Base-by-base conservation (phyloP, 2,888 invertebrate genomes). In the Malachius bipustulatus region DNA sequence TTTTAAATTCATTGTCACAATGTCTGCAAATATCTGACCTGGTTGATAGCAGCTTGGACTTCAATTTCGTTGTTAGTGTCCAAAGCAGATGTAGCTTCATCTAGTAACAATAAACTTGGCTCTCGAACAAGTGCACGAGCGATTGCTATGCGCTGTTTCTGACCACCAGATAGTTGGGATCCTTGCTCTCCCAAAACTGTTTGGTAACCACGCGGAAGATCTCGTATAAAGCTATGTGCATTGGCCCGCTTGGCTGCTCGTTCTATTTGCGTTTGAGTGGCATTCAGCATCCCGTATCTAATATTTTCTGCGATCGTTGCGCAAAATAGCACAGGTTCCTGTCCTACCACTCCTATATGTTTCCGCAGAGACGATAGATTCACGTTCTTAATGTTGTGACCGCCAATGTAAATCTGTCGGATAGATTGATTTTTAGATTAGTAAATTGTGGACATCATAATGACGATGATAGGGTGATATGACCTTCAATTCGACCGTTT, bases 51-150 rank as follows among this genome's bases (percentile, higher is more conserved):
- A 10, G 71, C 74, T 62, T 91, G 90, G 0, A 93, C 90, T 60
- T 82, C 75, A 0, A 77, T 71, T 65, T 94, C 93, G 41, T 85
- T 88, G 24, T 79, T 75, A 0, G 82, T 82, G 55, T 91, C 90
- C 10, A 90, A 66, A 0, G 90, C 90, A 2, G 88, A 89, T 1
- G 91, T 91, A 0, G 89, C 90, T 61, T 91, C 90, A 49, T 91
- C 90, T 11, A 85, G 57, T 2, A 87, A 62, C 26, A 87, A 62
- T 42, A 91, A 79, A 34, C 73, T 70, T 0, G 91, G 90, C 54
- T 87, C 75, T 16, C 83, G 69, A 2, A 91, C 73, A 3, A 91
- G 63, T 0, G 90, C 90, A 42, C 91, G 68, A 0, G 91, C 91
- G 47, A 91, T 90, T 2, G 90, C 90, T 26, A 90, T 83, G 37